Conservation (phyloP, 2,888 invertebrate genomes). For the Caenorhabditis japonica region DNA sequence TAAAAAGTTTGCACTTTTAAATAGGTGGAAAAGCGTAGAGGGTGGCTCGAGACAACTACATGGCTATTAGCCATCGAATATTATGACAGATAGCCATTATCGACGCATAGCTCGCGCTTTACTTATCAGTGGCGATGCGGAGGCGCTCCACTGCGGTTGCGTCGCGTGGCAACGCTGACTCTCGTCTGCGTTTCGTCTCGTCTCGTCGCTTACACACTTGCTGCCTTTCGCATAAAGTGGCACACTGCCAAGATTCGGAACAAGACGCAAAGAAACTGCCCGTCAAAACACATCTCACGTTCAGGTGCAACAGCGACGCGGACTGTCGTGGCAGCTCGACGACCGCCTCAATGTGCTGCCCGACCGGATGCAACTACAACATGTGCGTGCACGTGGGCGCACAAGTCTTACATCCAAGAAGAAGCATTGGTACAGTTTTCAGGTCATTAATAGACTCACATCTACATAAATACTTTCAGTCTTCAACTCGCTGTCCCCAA, state of each 20-base stretch:
- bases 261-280: neutral
- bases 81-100: too few species aligned
- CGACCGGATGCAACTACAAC: conserved; percentile 66
- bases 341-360: conserved; percentile 63
- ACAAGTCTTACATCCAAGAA: conserved; percentile 36
- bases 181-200: too few species aligned
- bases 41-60: too few species aligned
- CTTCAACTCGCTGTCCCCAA: conserved; percentile 41
- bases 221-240: too few species aligned
- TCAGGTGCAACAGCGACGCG: conserved; percentile 59
- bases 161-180: too few species aligned
- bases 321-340: conserved; percentile 61
- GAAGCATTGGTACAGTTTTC: conserved; percentile 42
- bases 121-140: too few species aligned
- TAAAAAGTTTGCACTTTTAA: too few species aligned
- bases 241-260: neutral
- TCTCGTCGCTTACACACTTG: too few species aligned
- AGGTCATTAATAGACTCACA: neutral
- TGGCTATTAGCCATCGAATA: too few species aligned
- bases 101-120: too few species aligned
- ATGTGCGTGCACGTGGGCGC: conserved; percentile 64
- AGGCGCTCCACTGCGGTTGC: too few species aligned
- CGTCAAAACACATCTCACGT: conserved; percentile 4
- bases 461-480: conserved; percentile 15
- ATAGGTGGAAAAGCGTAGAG: too few species aligned